phyloP scores from a whole-genome alignment of 1,140 invertebrate genomes.

The Drosophila mojavensis region DNA sequence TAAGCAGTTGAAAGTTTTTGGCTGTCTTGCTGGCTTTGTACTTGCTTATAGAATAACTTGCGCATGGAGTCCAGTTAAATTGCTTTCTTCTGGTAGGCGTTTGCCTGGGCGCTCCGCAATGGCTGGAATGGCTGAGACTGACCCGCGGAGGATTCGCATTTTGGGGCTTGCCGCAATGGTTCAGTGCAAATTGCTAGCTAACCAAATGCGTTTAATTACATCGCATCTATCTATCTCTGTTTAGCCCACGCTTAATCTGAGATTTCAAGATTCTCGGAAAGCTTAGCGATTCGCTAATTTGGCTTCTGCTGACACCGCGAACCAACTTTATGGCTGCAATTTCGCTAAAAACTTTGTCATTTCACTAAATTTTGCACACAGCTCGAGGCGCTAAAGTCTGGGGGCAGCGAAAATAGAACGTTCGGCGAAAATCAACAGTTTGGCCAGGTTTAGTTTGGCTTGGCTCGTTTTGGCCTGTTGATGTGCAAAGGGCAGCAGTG shows the following conservation, averaged over 20 bases:
- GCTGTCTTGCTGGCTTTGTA: neutral
- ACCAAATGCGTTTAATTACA: constrained; percentile 45
- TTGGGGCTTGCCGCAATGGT: constrained; percentile 8
- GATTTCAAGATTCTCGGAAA: neutral
- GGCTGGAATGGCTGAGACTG: constrained; percentile 6
- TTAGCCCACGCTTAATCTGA: neutral
- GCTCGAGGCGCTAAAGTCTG: constrained; percentile 18
- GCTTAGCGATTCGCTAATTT: constrained; percentile 37
- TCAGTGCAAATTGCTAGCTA: constrained; percentile 32
- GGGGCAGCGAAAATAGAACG: constrained; percentile 33
- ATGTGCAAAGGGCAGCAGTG: constrained; percentile 29
- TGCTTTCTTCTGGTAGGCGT: constrained; percentile 6
- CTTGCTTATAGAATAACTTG: neutral
- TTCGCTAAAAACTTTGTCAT: constrained; percentile 66
- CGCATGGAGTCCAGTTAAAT: neutral
- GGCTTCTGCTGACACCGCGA: constrained; percentile 51
- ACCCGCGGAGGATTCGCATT: constrained; percentile 41
- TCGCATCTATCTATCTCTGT: neutral
- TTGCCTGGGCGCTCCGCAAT: constrained; percentile 13
- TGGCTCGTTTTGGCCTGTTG: constrained; percentile 3
- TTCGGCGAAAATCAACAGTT: neutral
- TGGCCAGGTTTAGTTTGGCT: neutral
- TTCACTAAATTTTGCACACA: constrained; percentile 65
- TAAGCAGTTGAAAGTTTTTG: neutral
- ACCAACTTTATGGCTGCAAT: constrained; percentile 50